Base-by-base conservation (phyloP, 2,888 invertebrate species). In the Boloria euphrosyne region DNA sequence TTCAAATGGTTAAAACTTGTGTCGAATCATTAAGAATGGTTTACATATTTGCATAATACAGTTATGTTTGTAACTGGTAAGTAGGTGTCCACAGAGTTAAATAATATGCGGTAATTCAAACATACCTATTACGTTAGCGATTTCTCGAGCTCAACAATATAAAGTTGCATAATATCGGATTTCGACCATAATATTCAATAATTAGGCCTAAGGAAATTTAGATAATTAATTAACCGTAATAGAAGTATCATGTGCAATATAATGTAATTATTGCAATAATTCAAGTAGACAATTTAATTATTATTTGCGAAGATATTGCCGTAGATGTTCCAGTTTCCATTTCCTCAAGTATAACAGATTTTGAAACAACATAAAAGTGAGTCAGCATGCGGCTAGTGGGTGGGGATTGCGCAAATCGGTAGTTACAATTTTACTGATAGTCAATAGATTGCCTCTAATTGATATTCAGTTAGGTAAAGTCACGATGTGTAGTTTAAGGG, bases 381-480 rank as follows among this genome's bases (percentile, higher is more conserved):
- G 69, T 67, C 63, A 69, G 46, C 61, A 59, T 66, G 65, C 65
- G 64, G 60, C 43, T 47, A 64, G 54, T 65, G 52, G 65, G 66
- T 55, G 66, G 38, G 47, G 58, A 64, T 73, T 73, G 69, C 73
- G 69, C 67, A 73, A 73, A 68, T 69, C 52, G 55, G 62, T 68
- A 58, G 65, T 62, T 70, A 63, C 68, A 68, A 73, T 69, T 74
- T 71, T 68, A 71, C 68, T 63, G 65, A 69, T 72, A 69, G 66
- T 68, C 60, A 71, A 70, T 68, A 72, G 70, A 74, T 70, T 75
- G 71, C 72, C 65, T 71, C 67, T 75, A 75, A 76, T 75, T 71
- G 73, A 70, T 71, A 71, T 65, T 59, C 73, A 63, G 63, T 69
- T 73, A 69, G 70, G 66, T 71, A 72, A 64, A 73, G 74, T 74